Conservation (phyloP, 2,797 vertebrate species). For the Channallabes apus region DNA sequence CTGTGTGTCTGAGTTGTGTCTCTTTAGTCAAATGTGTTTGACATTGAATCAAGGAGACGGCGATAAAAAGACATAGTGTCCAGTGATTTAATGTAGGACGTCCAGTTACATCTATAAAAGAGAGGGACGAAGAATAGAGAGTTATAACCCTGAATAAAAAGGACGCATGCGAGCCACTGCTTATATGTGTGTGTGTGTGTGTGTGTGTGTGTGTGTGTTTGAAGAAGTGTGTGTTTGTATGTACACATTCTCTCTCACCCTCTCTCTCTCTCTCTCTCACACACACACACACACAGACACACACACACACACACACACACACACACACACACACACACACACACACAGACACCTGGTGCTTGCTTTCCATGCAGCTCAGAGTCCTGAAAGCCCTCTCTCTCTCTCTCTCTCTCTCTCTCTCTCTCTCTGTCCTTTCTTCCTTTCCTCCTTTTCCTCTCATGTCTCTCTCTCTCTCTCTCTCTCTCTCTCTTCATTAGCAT, state of each 20-base stretch:
- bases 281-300: slow-evolving; percentile 34
- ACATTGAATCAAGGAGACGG: neutral
- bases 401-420: slow-evolving; percentile 53
- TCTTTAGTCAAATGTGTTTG: neutral
- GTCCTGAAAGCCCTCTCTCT: slow-evolving; percentile 66
- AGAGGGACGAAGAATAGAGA: neutral
- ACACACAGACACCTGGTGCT: slow-evolving; percentile 69
- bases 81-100: neutral
- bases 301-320: slow-evolving; percentile 42
- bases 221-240: slow-evolving; percentile 64
- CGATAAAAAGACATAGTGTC: neutral
- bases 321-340: slow-evolving; percentile 51
- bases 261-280: slow-evolving; percentile 9
- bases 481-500: slow-evolving; percentile 22
- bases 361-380: slow-evolving; percentile 63
- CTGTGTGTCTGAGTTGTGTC: neutral
- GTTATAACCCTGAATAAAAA: neutral
- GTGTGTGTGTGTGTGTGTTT: slow-evolving; percentile 49
- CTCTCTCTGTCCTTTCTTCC: slow-evolving; percentile 43
- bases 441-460: neutral
- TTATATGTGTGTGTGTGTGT: slow-evolving; percentile 44
- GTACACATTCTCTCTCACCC: slow-evolving; percentile 51
- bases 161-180: neutral
- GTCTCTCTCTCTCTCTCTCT: slow-evolving; percentile 45
- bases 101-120: neutral